phyloP scores from a whole-genome alignment of 2,113 vertebrate species.

The Gymnocephalus cernua region DNA sequence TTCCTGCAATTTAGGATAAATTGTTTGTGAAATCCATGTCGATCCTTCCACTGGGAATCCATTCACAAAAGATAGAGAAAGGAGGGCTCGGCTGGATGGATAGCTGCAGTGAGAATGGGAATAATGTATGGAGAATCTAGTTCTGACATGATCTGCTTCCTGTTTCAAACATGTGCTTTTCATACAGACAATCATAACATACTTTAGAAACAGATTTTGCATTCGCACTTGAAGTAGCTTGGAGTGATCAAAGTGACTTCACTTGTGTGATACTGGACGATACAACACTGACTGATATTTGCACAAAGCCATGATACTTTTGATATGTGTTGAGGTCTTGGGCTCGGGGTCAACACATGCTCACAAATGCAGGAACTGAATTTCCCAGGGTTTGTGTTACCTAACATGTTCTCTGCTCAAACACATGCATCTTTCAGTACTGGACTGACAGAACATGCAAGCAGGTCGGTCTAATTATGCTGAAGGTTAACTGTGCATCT shows the following conservation, averaged over 20 bases:
- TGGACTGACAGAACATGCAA: constrained; percentile 39
- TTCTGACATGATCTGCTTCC: constrained; percentile 79
- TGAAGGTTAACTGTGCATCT: constrained; percentile 63
- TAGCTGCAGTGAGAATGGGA: constrained; percentile 43
- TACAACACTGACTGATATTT: constrained; percentile 72
- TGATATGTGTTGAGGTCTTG: constrained; percentile 53
- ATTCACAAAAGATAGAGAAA: constrained; percentile 62
- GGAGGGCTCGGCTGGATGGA: constrained; percentile 32
- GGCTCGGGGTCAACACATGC: constrained; percentile 53
- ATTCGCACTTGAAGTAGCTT: constrained; percentile 68
- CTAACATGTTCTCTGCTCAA: constrained; percentile 24
- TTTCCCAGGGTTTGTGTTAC: constrained; percentile 54
- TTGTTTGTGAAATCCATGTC: constrained; percentile 88
- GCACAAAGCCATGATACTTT: constrained; percentile 42
- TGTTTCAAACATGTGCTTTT: constrained; percentile 68
- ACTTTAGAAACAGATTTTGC: constrained; percentile 49
- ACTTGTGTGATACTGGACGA: constrained; percentile 41
- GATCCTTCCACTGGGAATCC: constrained; percentile 77
- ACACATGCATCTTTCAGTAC: constrained; percentile 27
- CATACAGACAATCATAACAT: constrained; percentile 68
- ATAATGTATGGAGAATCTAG: constrained; percentile 65
- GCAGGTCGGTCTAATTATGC: constrained; percentile 62
- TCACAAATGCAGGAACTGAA: constrained; percentile 29
- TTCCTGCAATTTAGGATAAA: constrained; percentile 87
- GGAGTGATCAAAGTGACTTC: constrained; percentile 71